A percentile compares a stretch with the other conserved stretches of the same genome.
These are phyloP conservation scores for Perca schrenkii DNA, from an alignment of 2,113 vertebrate genomes.

Conservation along the genomic window DNA sequence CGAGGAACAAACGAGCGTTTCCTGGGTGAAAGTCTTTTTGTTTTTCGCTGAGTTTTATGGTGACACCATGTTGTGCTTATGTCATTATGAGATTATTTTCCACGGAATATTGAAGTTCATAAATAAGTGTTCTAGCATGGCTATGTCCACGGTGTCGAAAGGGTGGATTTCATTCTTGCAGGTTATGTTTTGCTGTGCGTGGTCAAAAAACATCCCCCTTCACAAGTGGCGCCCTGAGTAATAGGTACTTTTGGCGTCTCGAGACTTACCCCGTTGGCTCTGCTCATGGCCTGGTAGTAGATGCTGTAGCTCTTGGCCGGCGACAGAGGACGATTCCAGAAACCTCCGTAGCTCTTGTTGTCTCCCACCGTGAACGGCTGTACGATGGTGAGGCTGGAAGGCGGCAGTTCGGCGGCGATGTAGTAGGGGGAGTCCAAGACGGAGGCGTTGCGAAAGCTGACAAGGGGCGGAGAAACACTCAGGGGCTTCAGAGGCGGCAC, in stretches of 20 bases:
- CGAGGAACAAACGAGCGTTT: no score
- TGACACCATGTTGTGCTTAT: no score
- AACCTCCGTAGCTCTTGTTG: conserved; percentile 97
- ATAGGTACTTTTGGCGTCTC: neutral
- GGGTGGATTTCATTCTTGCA: no score
- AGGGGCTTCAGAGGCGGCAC: conserved; percentile 89
- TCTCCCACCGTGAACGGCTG: conserved; percentile 97
- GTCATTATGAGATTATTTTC: no score
- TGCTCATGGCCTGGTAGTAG: conserved; percentile 97
- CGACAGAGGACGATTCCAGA: conserved; percentile 96
- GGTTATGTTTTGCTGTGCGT: no score
- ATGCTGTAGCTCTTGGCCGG: conserved; percentile 98
- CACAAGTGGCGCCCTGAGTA: no score
- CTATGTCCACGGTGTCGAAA: no score
- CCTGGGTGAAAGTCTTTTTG: no score
- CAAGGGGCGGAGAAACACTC: conserved; percentile 91
- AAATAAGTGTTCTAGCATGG: no score
- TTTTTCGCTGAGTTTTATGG: no score
- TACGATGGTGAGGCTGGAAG: conserved; percentile 89
- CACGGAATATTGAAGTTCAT: no score
- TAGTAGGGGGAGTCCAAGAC: conserved; percentile 91
- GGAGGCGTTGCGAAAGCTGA: conserved; percentile 95
- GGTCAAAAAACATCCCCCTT: no score
- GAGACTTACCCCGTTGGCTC: conserved; percentile 93
- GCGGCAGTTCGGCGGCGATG: conserved; percentile 94